Conservation (phyloP, 2,797 vertebrate species). For the Dendrocincla tyrannina region DNA sequence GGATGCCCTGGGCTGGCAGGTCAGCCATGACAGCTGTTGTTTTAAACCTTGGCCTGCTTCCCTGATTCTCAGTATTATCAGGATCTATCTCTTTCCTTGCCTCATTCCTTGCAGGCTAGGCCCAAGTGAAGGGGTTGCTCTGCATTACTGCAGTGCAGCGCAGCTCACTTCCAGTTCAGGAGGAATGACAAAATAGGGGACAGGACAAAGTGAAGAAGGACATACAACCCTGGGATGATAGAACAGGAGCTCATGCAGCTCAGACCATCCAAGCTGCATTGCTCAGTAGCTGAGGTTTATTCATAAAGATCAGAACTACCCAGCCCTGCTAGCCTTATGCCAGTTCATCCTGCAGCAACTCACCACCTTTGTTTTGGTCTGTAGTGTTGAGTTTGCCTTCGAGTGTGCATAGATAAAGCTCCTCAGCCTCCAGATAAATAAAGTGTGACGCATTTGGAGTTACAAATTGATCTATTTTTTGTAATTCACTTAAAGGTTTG, state of each 20-base stretch:
- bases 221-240: neutral
- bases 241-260: neutral
- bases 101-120: neutral
- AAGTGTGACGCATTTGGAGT: neutral
- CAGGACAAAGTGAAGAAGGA: neutral
- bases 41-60: constrained; percentile 35
- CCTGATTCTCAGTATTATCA: neutral
- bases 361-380: neutral
- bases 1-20: constrained; percentile 46
- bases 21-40: constrained; percentile 28
- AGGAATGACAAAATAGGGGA: neutral
- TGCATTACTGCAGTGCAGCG: rapidly evolving
- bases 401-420: neutral
- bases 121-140: neutral
- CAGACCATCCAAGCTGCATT: neutral
- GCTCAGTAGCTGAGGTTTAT: neutral
- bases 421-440: neutral
- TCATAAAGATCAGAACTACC: neutral
- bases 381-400: neutral
- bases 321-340: neutral
- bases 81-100: neutral
- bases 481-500: neutral
- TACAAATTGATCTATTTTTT: neutral
- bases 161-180: neutral
- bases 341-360: neutral